Evolutionary conservation across 2,888 invertebrate genomes (phyloP).

Genomic region (Agriotes lineatus): DNA sequence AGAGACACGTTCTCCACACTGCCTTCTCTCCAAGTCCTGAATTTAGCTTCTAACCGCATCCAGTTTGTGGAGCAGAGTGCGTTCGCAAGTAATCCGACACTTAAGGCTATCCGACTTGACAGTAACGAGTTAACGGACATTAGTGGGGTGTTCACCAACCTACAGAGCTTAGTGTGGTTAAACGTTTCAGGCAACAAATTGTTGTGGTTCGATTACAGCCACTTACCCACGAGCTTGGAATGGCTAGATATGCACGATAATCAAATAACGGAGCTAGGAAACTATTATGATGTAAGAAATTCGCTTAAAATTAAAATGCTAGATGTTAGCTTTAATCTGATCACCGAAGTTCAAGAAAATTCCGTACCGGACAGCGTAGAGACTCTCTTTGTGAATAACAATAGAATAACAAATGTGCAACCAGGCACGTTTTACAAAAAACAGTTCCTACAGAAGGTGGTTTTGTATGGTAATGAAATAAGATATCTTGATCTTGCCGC

Average conservation of each 20-base stretch:
- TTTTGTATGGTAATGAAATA: conserved; percentile 81
- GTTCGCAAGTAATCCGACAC: conserved; percentile 79
- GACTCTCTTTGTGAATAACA: conserved; percentile 80
- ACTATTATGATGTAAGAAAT: conserved; percentile 77
- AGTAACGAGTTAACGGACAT: conserved; percentile 83
- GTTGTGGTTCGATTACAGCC: conserved; percentile 84
- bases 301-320: conserved; percentile 79
- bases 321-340: conserved; percentile 80
- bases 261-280: conserved; percentile 80
- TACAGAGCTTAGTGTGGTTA: conserved; percentile 81
- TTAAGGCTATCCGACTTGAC: conserved; percentile 82
- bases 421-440: conserved; percentile 80
- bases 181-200: conserved; percentile 86
- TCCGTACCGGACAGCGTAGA: conserved; percentile 82
- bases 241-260: conserved; percentile 88
- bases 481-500: conserved; percentile 79
- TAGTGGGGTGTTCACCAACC: conserved; percentile 81
- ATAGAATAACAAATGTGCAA: conserved; percentile 77
- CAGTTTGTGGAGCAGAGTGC: conserved; percentile 83
- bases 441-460: conserved; percentile 79
- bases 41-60: conserved; percentile 84
- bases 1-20: conserved; percentile 80
- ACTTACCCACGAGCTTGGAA: conserved; percentile 80
- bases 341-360: conserved; percentile 76
- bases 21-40: conserved; percentile 81